These are phyloP conservation scores for Tychaedon coryphoeus DNA, from an alignment of 2,113 vertebrate species.

Conservation along the genomic window DNA sequence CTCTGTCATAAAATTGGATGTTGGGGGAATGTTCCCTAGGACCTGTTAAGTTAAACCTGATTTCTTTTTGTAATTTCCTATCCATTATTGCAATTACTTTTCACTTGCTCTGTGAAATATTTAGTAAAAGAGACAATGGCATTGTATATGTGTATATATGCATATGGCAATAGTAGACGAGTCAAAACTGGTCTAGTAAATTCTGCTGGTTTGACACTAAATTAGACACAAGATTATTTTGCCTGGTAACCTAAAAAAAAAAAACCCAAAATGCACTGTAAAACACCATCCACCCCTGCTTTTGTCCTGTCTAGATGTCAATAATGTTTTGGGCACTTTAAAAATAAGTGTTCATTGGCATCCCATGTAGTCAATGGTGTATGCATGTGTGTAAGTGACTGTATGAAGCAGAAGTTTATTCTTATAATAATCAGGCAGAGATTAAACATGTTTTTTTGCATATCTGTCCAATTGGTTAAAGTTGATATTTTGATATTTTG, in stretches of 20 bases:
- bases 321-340: background rate
- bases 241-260: background rate
- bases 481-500: rapidly evolving
- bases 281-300: background rate
- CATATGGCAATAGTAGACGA: background rate
- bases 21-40: background rate
- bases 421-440: background rate
- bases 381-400: background rate
- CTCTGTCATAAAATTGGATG: background rate
- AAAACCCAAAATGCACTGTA: background rate
- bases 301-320: background rate
- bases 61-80: background rate
- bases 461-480: background rate
- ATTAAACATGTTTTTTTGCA: background rate
- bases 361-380: background rate
- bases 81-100: background rate
- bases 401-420: background rate
- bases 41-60: background rate
- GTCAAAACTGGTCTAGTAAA: background rate
- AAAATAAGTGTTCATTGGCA: background rate
- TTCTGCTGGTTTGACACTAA: background rate
- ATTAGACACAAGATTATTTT: background rate
- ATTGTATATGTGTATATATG: rapidly evolving
- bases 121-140: background rate
- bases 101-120: background rate